Base-by-base conservation (phyloP, 2,113 vertebrate genomes). In the Sceloporus undulatus region DNA sequence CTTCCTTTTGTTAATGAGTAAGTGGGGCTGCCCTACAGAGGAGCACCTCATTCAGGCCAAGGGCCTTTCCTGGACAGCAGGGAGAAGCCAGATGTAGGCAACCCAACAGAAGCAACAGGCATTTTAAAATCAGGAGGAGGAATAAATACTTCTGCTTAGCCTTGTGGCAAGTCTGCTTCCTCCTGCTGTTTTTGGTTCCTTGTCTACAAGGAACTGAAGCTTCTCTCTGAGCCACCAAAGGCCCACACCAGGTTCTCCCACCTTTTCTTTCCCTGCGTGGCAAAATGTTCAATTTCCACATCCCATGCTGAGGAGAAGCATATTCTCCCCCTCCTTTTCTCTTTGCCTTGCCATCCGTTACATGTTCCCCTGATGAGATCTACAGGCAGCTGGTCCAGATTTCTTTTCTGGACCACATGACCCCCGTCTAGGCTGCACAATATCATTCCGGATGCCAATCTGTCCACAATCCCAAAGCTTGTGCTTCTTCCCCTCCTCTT, bases 281-380 rank as follows among this genome's bases (percentile, higher is more conserved):
- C 92, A 7, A 65, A 93, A 70, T 87, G 89, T 48, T 85, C 88
- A 21, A 59, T 86, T 94, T 42, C 93, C 93, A 94, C 94, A 82
- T 94, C 91, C 90, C 87, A 90, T 0, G 59, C 90, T 85, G 76
- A 0, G 85, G 10, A 38, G 7, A 65, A 34, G 34, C 34, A 91
- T 91, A 91, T 91, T 38, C 34, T 13, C 13, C 8, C 7, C 16
- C 52, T 10, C n/a, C 19, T 3, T 6, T 34, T 27, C 16, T 19
- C 29, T 48, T 19, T 18, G 9, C 38, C 93, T 93, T 94, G 96
- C 94, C 94, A 87, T 93, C 88, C 91, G 89, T 91, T 91, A 92
- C 95, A 95, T 95, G 94, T 91, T 93, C 93, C 92, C 91, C 91
- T 92, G 95, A 94, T 94, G 94, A 94, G 95, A 91, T 94, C 92